Evolutionary conservation across 2,113 vertebrate species (phyloP).

Genomic region (Grantiella picta): DNA sequence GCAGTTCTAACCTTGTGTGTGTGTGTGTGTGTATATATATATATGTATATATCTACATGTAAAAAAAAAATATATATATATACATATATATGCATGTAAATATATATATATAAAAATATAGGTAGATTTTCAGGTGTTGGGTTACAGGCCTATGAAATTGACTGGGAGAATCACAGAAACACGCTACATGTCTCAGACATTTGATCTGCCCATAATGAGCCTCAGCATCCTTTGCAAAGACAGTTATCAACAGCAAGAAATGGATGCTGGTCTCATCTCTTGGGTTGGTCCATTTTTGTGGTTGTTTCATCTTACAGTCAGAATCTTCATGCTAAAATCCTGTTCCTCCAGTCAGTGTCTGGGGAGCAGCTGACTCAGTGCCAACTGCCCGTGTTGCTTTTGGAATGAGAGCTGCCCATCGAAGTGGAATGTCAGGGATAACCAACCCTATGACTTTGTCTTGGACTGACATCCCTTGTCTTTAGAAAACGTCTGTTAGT

Average conservation of each 20-base stretch:
- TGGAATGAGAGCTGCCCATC: neutral
- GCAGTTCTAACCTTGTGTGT: neutral
- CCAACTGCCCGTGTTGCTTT: neutral
- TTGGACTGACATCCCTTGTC: neutral
- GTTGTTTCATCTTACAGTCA: neutral
- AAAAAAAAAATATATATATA: too few relatives aligned
- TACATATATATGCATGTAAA: fast-evolving
- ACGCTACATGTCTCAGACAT: neutral
- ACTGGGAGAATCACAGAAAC: neutral
- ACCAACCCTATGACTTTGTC: neutral
- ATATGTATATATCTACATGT: too few relatives aligned
- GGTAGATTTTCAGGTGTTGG: neutral
- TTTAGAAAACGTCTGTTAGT: neutral
- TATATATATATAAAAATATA: fast-evolving
- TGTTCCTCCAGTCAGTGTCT: neutral
- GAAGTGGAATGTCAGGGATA: neutral
- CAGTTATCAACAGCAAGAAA: neutral
- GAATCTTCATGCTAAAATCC: neutral
- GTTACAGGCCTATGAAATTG: neutral
- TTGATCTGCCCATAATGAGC: neutral
- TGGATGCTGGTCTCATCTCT: neutral
- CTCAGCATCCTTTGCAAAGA: neutral
- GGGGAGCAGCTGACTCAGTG: neutral
- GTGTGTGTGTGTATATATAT: fast-evolving
- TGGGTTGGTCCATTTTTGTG: neutral